These are phyloP conservation scores for Tetramorium simillimum DNA, from an alignment of 1,140 invertebrate species.

Conservation along the genomic window DNA sequence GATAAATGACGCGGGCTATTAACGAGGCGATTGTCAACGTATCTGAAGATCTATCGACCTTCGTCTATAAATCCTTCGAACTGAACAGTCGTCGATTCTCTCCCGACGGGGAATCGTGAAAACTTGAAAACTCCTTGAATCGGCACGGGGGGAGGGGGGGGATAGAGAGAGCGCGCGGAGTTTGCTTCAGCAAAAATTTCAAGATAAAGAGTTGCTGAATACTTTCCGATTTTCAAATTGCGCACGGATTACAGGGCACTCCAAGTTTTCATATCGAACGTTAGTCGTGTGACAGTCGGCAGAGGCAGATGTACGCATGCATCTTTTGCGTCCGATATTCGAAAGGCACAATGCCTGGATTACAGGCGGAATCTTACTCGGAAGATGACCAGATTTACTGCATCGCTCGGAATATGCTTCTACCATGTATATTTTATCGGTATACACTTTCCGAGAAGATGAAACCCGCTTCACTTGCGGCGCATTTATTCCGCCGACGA, in stretches of 20 bases:
- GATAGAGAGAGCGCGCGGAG: not conserved
- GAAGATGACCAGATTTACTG: conserved; percentile 53
- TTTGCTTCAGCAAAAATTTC: not conserved
- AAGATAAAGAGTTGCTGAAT: not conserved
- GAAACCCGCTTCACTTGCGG: conserved; percentile 29
- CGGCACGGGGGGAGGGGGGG: not conserved
- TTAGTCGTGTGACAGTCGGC: not conserved
- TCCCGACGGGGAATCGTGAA: not conserved
- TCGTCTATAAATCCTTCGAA: not conserved
- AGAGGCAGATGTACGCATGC: not conserved
- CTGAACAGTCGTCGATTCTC: not conserved
- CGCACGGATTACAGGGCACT: not conserved
- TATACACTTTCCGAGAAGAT: conserved; percentile 36
- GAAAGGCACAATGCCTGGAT: conserved; percentile 35
- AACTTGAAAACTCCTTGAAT: not conserved
- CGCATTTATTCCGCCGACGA: conserved; percentile 36
- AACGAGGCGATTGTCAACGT: not conserved
- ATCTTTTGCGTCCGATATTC: conserved; percentile 30
- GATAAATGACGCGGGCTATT: conserved; percentile 11
- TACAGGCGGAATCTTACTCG: conserved; percentile 39
- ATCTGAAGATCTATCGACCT: conserved; percentile 14
- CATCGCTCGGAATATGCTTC: conserved; percentile 9
- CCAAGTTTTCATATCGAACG: conserved; percentile 17
- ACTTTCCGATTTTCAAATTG: conserved; percentile 1
- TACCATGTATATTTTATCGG: conserved; percentile 3